Evolutionary conservation across 2,888 invertebrate genomes (phyloP).

Genomic region (Chalcis sispes): DNA sequence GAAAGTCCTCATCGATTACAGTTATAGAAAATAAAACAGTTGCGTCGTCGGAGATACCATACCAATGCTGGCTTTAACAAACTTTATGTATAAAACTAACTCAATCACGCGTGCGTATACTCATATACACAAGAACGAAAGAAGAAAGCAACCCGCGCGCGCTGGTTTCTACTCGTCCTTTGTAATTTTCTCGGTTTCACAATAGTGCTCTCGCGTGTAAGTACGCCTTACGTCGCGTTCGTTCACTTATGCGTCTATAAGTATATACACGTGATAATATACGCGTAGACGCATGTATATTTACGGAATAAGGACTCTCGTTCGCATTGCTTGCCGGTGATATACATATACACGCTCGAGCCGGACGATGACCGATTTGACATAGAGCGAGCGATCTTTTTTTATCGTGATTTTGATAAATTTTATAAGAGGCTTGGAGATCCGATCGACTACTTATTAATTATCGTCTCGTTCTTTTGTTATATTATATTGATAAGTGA

Average conservation of each 20-base stretch:
- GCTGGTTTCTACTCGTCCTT: conserved; percentile 44
- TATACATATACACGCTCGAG: background rate
- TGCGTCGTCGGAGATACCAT: too few relatives aligned
- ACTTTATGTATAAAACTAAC: conserved; percentile 33
- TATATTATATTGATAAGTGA: too few relatives aligned
- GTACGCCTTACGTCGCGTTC: conserved; percentile 29
- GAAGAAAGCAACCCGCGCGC: conserved; percentile 33
- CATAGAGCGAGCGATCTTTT: conserved; percentile 10
- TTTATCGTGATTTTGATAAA: conserved; percentile 44
- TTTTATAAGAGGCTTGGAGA: conserved; percentile 2
- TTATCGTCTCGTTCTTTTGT: conserved; percentile 28
- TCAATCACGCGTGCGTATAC: conserved; percentile 9
- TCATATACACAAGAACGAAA: background rate
- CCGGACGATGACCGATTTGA: conserved; percentile 54
- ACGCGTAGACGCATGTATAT: too few relatives aligned
- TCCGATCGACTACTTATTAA: conserved; percentile 45
- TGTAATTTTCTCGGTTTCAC: conserved; percentile 55
- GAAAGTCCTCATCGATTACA: background rate
- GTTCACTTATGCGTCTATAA: background rate
- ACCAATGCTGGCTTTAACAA: too few relatives aligned
- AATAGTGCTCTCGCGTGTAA: conserved; percentile 36
- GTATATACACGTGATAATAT: too few relatives aligned
- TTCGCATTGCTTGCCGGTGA: too few relatives aligned
- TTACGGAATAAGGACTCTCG: too few relatives aligned
- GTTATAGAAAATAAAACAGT: too few relatives aligned